Evolutionary conservation across 2,888 invertebrate genomes (phyloP).

Genomic region (Amphipyra tragopoginis): DNA sequence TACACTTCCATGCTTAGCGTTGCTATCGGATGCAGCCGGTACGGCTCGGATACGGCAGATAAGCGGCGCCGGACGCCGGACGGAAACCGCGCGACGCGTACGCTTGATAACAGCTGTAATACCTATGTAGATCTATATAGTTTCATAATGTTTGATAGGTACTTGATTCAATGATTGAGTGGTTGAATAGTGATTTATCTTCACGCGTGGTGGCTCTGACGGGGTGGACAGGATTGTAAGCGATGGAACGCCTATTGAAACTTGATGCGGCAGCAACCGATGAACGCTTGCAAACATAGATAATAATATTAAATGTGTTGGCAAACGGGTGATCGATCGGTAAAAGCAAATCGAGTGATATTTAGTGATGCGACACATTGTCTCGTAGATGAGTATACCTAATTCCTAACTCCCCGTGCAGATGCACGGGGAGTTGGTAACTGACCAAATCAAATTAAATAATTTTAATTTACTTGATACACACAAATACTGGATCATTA

Average conservation of each 20-base stretch:
- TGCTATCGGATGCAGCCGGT: slow-evolving; percentile 11
- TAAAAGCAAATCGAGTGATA: too few species aligned
- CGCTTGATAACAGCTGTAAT: slow-evolving; percentile 17
- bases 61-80: slow-evolving; percentile 33
- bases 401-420: too few species aligned
- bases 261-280: neutral
- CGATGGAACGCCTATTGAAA: neutral
- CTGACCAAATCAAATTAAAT: too few species aligned
- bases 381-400: too few species aligned
- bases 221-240: neutral
- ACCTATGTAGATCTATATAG: neutral
- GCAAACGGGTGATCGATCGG: too few species aligned
- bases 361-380: too few species aligned
- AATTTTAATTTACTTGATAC: too few species aligned
- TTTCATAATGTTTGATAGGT: neutral
- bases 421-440: too few species aligned
- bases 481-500: too few species aligned
- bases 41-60: slow-evolving; percentile 31
- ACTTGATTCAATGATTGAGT: neutral
- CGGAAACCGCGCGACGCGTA: slow-evolving; percentile 17
- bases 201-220: slow-evolving; percentile 10
- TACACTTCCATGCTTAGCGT: neutral
- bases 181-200: slow-evolving; percentile 20
- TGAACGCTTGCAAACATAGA: too few species aligned
- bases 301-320: too few species aligned